These are phyloP conservation scores for Lasiurus borealis DNA, from an alignment of 2,113 vertebrate species.

Conservation along the genomic window DNA sequence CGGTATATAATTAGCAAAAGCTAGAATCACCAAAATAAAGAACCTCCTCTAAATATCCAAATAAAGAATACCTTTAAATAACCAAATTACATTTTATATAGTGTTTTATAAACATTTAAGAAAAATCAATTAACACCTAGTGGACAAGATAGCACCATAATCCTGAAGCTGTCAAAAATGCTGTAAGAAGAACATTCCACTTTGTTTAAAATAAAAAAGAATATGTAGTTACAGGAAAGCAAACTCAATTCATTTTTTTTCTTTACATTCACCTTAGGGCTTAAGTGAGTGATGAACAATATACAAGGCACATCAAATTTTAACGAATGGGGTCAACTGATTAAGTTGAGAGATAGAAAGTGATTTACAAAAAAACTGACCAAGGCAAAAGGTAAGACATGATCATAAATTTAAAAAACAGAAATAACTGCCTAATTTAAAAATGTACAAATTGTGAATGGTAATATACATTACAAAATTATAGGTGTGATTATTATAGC, in stretches of 20 bases:
- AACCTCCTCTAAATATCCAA: background rate
- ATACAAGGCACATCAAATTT: background rate
- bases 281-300: background rate
- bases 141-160: background rate
- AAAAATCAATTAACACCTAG: background rate
- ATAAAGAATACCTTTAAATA: background rate
- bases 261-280: background rate
- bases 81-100: background rate
- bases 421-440: background rate
- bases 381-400: background rate
- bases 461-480: background rate
- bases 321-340: background rate
- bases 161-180: background rate
- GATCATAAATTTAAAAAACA: constrained; percentile 22
- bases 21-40: constrained; percentile 65
- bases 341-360: background rate
- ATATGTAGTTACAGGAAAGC: constrained; percentile 29
- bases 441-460: background rate
- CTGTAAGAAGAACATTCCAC: constrained; percentile 3
- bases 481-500: background rate
- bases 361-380: background rate
- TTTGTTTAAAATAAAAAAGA: constrained; percentile 71
- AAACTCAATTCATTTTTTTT: constrained; percentile 51
- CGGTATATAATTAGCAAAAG: constrained; percentile 21
- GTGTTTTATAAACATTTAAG: background rate